phyloP scores from a whole-genome alignment of 2,113 vertebrate genomes.

The Camelus dromedarius region DNA sequence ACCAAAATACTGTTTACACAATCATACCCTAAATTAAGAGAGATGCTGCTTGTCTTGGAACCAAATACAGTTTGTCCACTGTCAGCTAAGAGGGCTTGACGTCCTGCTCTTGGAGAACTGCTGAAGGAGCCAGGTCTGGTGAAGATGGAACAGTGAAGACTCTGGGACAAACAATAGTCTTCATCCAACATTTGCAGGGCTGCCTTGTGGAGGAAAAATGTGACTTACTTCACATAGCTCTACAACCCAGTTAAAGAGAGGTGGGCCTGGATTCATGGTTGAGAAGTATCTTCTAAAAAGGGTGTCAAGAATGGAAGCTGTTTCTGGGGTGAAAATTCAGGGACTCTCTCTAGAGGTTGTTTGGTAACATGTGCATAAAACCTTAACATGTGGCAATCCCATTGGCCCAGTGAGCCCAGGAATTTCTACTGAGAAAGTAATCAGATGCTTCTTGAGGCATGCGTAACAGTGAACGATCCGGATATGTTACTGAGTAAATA shows the following conservation, averaged over 20 bases:
- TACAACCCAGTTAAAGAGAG: background rate
- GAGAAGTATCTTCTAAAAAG: background rate
- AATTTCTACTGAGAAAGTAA: conserved; percentile 17
- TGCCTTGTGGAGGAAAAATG: background rate
- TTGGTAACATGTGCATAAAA: background rate
- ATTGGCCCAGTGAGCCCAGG: background rate
- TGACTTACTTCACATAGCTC: background rate
- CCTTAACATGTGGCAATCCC: background rate
- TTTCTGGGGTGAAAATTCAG: background rate
- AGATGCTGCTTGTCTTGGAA: background rate
- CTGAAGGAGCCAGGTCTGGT: background rate
- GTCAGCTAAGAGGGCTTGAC: background rate
- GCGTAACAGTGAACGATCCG: background rate
- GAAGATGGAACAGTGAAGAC: background rate
- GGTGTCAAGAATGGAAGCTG: background rate
- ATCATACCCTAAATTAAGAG: background rate
- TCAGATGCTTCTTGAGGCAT: background rate
- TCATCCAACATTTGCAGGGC: background rate
- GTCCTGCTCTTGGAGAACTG: background rate
- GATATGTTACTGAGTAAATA: background rate
- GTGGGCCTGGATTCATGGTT: background rate
- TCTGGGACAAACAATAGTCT: background rate
- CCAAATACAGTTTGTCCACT: background rate
- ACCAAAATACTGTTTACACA: background rate
- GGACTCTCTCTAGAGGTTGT: background rate